phyloP scores from a whole-genome alignment of 2,797 vertebrate species.

The Bovichtus variegatus region DNA sequence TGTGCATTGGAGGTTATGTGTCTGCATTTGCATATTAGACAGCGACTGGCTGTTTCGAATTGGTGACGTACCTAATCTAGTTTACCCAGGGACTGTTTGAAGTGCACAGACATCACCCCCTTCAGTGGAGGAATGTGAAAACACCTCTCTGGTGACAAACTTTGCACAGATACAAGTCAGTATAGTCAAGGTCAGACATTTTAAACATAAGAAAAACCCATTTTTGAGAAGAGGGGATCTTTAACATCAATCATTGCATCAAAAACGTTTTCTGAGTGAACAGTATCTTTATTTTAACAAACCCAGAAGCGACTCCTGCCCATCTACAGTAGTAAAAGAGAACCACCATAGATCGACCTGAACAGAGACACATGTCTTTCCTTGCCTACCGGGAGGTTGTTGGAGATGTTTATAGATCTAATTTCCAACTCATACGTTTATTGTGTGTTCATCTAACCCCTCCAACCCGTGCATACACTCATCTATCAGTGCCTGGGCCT shows the following conservation, averaged over 20 bases:
- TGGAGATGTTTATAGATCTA: background rate
- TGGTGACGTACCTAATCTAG: too few species aligned
- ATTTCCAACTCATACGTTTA: conserved; percentile 4
- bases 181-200: too few species aligned
- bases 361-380: background rate
- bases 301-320: background rate
- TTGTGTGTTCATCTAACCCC: background rate
- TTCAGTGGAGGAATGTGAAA: too few species aligned
- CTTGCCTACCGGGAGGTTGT: background rate
- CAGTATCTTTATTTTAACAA: background rate
- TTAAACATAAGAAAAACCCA: too few species aligned
- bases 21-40: too few species aligned
- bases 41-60: too few species aligned
- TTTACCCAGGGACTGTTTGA: too few species aligned
- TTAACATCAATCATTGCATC: background rate
- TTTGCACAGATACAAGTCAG: too few species aligned
- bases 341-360: background rate
- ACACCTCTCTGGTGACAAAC: too few species aligned
- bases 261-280: background rate
- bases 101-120: too few species aligned
- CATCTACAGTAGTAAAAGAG: background rate
- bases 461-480: background rate
- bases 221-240: background rate
- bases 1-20: too few species aligned
- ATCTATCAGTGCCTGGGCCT: conserved; percentile 11